These are phyloP conservation scores for Orthonevra nobilis DNA, from an alignment of 2,888 invertebrate genomes.

Conservation along the genomic window DNA sequence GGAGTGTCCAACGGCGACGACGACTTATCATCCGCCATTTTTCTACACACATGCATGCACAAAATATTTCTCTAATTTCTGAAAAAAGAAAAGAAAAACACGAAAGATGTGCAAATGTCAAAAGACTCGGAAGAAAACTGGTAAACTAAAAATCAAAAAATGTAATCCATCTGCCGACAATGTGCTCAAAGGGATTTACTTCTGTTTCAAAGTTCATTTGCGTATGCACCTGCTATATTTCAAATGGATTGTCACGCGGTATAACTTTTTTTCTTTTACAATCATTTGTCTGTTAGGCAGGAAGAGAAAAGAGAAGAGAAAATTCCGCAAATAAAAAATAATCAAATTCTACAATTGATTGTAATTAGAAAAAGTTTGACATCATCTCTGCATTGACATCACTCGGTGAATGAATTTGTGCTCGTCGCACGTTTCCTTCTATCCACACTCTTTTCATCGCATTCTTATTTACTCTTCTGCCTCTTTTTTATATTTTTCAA, in stretches of 20 bases:
- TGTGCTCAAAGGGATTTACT: background rate
- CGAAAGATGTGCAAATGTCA: constrained; percentile 26
- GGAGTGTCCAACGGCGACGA: constrained; percentile 81
- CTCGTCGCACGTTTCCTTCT: constrained; percentile 24
- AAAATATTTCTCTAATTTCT: constrained; percentile 30
- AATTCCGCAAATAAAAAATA: constrained; percentile 25
- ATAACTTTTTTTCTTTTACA: background rate
- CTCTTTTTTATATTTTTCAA: constrained; percentile 12
- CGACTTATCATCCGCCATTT: constrained; percentile 66
- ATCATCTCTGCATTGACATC: constrained; percentile 65
- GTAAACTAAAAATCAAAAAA: background rate
- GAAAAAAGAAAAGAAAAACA: constrained; percentile 23
- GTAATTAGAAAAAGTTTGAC: constrained; percentile 62
- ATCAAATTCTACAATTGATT: constrained; percentile 54
- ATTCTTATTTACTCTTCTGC: constrained; percentile 27
- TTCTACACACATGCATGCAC: constrained; percentile 52
- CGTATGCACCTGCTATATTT: constrained; percentile 27
- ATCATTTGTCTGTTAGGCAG: constrained; percentile 9
- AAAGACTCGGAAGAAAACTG: background rate
- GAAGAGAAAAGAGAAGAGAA: constrained; percentile 12
- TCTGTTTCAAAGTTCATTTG: constrained; percentile 18
- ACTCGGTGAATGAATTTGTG: constrained; percentile 58
- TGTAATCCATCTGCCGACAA: constrained; percentile 30
- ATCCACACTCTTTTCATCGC: constrained; percentile 40
- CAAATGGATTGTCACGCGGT: background rate